Conservation (phyloP, 2,113 vertebrate species). For the rabbit (Oryctolagus cuniculus) region DNA sequence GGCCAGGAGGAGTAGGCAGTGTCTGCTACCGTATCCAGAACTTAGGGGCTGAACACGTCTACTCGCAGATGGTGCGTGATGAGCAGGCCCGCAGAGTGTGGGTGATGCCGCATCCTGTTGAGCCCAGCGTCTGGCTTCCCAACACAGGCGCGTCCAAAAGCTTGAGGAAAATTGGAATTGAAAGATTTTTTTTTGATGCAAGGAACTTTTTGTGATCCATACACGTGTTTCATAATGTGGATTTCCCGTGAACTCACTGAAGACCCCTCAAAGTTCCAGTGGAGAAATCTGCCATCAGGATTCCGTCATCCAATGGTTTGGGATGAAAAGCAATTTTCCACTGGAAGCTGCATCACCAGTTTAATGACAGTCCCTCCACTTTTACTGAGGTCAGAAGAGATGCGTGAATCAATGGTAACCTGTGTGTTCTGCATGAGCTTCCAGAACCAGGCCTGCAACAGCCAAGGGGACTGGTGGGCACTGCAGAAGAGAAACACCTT, state of each 20-base stretch:
- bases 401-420: not conserved
- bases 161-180: no score
- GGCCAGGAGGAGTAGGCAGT: not conserved
- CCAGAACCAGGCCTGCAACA: fast-evolving
- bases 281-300: not conserved
- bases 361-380: not conserved
- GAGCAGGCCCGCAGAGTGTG: not conserved
- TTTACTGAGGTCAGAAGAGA: not conserved
- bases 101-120: not conserved
- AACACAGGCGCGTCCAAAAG: not conserved
- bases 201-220: no score
- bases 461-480: not conserved
- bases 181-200: no score
- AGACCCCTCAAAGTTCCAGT: not conserved
- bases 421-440: not conserved
- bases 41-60: not conserved
- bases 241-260: no score
- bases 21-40: not conserved
- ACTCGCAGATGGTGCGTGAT: not conserved
- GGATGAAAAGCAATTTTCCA: not conserved
- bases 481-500: not conserved
- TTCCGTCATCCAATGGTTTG: not conserved
- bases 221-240: no score
- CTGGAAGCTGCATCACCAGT: not conserved
- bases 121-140: not conserved